Conservation (phyloP, 92 coral and sea anemone genomes). For the Porites cylindrica region DNA sequence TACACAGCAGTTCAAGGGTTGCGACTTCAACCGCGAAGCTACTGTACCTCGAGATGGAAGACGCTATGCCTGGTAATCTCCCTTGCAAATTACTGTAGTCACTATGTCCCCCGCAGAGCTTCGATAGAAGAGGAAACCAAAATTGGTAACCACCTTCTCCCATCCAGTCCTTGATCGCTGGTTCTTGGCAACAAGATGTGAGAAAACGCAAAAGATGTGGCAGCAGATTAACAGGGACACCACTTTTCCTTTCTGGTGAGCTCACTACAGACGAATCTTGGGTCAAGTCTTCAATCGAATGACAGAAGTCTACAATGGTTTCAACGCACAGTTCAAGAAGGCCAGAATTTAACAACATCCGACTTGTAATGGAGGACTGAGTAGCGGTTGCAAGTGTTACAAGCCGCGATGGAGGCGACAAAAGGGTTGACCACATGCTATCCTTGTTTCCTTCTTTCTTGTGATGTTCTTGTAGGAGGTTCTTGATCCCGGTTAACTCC, state of each 20-base stretch:
- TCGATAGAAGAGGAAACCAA: slow-evolving; percentile 82
- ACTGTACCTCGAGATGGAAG: slow-evolving; percentile 57
- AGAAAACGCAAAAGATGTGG: slow-evolving; percentile 81
- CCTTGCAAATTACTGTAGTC: slow-evolving; percentile 24
- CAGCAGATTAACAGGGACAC: slow-evolving; percentile 53
- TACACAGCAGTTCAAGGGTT: slow-evolving; percentile 74
- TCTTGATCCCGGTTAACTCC: slow-evolving; percentile 70
- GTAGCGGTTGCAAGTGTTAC: slow-evolving; percentile 77
- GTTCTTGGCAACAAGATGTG: slow-evolving; percentile 76
- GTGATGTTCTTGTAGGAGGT: slow-evolving; percentile 43
- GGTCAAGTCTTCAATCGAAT: not conserved
- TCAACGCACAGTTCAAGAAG: slow-evolving; percentile 71
- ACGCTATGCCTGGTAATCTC: slow-evolving; percentile 42
- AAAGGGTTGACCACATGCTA: slow-evolving; percentile 34
- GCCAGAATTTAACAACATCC: slow-evolving; percentile 77
- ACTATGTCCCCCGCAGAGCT: slow-evolving; percentile 64
- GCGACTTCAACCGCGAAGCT: slow-evolving; percentile 90
- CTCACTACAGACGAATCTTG: not conserved
- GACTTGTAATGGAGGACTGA: slow-evolving; percentile 70
- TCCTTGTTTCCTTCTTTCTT: slow-evolving; percentile 38
- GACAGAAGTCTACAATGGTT: slow-evolving; percentile 62
- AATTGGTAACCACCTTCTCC: slow-evolving; percentile 75
- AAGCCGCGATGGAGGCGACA: slow-evolving; percentile 59
- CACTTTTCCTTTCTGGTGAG: not conserved
- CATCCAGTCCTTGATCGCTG: slow-evolving; percentile 83